Base-by-base conservation (phyloP, 1,140 invertebrate genomes). In the Ooceraea biroi region DNA sequence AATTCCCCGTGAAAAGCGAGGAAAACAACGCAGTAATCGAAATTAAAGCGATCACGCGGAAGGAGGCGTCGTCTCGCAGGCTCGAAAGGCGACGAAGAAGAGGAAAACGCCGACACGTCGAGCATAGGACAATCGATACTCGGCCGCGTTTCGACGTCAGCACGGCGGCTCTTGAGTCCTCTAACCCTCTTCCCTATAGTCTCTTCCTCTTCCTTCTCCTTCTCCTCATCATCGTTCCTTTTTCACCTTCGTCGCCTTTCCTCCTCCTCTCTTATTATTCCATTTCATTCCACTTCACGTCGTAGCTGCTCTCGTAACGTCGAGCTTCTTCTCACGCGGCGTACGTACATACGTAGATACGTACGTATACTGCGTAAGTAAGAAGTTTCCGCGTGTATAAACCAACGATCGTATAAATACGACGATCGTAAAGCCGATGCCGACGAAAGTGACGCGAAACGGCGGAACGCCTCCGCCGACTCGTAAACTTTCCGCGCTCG, bases 391-490 rank as follows among this genome's bases (percentile, higher is more conserved):
- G 73, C 73, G 69, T 41, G 46, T 87, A 82, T 88, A 85, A 77
- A 88, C 74, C 71, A 68, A 73, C 71, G 86, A 88, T 87, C 85
- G 76, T 87, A 88, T 87, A 88, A 88, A 87, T 87, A 84, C 85
- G 69, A 55, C 82, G 44, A 71, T 88, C 87, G 83, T 88, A 88
- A 88, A 88, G 83, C 52, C 83, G 86, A 71, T 55, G 80, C 71
- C 30, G 86, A 84, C 71, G 80, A 87, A 87, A 87, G 86, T 87
- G 86, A 87, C 80, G 66, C 72, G 84, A 46, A 61, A 19, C 63
- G 41, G 46, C 60, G 61, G 25, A 69, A 73, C 77, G 55, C 41
- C 63, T 74, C 71, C 27, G 46, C 66, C 52, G 46, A 66, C 85
- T 87, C 85, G 78, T 87, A 87, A 86, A 87, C 63, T 77, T 73